phyloP scores from a whole-genome alignment of 2,888 invertebrate genomes.

The Nebria salina region DNA sequence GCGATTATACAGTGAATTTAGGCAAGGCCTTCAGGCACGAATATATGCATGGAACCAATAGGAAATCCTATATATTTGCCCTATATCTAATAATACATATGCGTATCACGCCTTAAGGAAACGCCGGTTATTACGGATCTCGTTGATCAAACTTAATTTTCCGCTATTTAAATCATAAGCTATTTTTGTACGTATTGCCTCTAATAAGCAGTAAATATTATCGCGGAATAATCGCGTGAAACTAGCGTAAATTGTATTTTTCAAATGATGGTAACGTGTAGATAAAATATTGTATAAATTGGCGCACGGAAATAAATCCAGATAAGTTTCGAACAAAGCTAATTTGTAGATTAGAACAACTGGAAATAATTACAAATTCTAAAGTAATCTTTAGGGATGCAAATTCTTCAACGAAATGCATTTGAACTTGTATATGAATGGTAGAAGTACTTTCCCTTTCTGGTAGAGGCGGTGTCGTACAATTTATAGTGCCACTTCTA shows the following conservation, averaged over 20 bases:
- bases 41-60: too few relatives aligned
- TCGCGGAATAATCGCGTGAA: too few relatives aligned
- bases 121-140: not conserved
- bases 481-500: constrained; percentile 40
- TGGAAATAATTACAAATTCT: not conserved
- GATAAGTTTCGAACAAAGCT: not conserved
- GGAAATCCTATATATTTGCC: too few relatives aligned
- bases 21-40: not conserved
- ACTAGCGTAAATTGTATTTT: too few relatives aligned
- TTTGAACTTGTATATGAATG: constrained; percentile 2
- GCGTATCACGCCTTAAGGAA: too few relatives aligned
- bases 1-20: constrained; percentile 34
- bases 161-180: too few relatives aligned
- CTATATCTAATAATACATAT: too few relatives aligned
- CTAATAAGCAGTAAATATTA: not conserved
- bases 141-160: not conserved
- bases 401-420: not conserved
- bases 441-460: constrained; percentile 29
- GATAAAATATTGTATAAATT: too few relatives aligned
- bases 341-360: not conserved
- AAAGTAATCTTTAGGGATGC: not conserved
- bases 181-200: too few relatives aligned
- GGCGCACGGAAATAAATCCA: too few relatives aligned
- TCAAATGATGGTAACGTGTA: too few relatives aligned
- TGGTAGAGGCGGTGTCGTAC: constrained; percentile 20